Evolutionary conservation across 1,140 invertebrate species (phyloP), one percentile per base, ranked within the genome.

Genomic region (Heliconius himera): DNA sequence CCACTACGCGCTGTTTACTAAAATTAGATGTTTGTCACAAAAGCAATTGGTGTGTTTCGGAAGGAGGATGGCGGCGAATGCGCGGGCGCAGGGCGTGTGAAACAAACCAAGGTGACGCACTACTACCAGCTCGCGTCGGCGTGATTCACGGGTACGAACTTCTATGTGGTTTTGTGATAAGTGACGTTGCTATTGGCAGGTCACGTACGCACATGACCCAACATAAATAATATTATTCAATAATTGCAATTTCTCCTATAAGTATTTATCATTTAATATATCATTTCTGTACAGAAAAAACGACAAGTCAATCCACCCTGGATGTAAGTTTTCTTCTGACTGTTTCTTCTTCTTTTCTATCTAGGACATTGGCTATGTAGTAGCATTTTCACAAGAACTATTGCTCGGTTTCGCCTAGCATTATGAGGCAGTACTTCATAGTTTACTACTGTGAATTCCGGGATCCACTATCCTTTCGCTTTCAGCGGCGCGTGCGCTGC

Each of bases 401-500:
- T 54, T 54, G 22, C 56, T 11, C 16, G 22, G 26, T 26, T 26
- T 13, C 11, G 11, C 9, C 22, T 66, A 66, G 8, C 60, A 29
- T 16, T 26, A 22, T 29, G 54, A 66, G n/a, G 22, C 13, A 29
- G 22, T 60, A 60, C 54, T 66, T 66, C 26, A 29, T 66, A 72
- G 9, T 0, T 78, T 60, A 78, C 66, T 74, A 49, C 66, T 75
- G 73, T 75, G 74, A 72, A 88, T 88, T 89, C 87, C 87, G 84
- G 90, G 88, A 88, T 84, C 80, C 82, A 77, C 73, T 84, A 70
- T 90, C 91, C 92, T 94, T 94, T 94, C 92, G 90, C 92, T 94
- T 93, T 93, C 90, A 87, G 89, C 88, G 79, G 88, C 88, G 88
- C 88, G 90, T 89, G 87, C 91, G 90, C 90, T 89, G 89, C 91